Evolutionary conservation across 92 coral and sea anemone species (phyloP).

Genomic region (Phenganax marumi): DNA sequence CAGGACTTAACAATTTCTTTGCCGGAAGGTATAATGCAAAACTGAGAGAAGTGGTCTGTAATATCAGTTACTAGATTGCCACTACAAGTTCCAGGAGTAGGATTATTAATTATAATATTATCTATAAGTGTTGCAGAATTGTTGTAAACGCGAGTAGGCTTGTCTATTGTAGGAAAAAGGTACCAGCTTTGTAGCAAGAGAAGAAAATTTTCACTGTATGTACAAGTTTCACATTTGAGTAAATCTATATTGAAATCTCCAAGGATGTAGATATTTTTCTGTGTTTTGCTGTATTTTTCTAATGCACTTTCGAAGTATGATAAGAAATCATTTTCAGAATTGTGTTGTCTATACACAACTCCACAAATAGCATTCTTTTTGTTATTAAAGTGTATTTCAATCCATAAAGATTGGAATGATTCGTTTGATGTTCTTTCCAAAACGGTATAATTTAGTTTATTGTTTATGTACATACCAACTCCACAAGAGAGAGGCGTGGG

Average conservation of each 20-base stretch:
- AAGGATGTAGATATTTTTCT: neutral
- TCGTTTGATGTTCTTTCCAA: slow-evolving; percentile 52
- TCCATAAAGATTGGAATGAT: neutral
- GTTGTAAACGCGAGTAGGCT: slow-evolving; percentile 53
- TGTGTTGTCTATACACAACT: neutral
- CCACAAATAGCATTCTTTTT: neutral
- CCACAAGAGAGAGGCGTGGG: too few relatives aligned
- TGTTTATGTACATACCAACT: slow-evolving; percentile 1
- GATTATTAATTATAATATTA: slow-evolving; percentile 47
- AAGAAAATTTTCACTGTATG: slow-evolving; percentile 24
- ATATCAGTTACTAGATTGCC: slow-evolving; percentile 57
- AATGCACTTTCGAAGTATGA: neutral
- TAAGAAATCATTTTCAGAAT: neutral
- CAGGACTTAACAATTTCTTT: neutral
- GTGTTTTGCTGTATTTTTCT: neutral
- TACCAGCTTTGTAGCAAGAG: slow-evolving; percentile 35
- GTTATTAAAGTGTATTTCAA: neutral
- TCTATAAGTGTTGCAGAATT: slow-evolving; percentile 59
- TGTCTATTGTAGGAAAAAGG: slow-evolving; percentile 48
- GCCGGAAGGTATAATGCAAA: slow-evolving; percentile 37
- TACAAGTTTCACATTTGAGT: slow-evolving; percentile 35
- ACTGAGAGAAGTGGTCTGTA: slow-evolving; percentile 55
- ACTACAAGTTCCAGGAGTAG: slow-evolving; percentile 32
- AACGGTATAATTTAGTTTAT: slow-evolving; percentile 32
- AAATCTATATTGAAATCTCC: neutral